A percentile compares a stretch with the other conserved stretches of the same genome.
Conservation (phyloP, 2,113 vertebrate species). For the Martes martes region DNA sequence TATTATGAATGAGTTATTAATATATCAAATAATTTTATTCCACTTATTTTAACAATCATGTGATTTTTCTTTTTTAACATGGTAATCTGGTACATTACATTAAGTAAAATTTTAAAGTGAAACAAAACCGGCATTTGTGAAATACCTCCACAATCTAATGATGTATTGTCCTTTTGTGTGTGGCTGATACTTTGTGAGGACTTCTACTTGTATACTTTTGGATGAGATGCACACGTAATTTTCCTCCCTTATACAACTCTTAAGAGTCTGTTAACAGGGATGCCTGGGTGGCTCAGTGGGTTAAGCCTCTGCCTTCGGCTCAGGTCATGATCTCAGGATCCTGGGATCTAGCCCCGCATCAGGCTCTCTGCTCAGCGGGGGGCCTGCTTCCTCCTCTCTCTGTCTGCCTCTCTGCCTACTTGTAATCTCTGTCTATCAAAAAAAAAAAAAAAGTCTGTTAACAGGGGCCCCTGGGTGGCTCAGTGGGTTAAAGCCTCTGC, state of each 20-base stretch:
- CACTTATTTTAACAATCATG: background rate
- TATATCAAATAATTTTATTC: background rate
- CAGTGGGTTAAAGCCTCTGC: too few relatives aligned
- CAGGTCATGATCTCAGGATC: too few relatives aligned
- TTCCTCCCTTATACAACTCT: background rate
- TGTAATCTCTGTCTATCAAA: too few relatives aligned
- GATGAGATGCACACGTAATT: background rate
- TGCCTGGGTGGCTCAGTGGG: too few relatives aligned
- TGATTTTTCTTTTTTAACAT: background rate
- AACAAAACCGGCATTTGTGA: background rate
- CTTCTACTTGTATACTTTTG: background rate
- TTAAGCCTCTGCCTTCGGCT: too few relatives aligned
- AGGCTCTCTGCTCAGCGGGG: too few relatives aligned
- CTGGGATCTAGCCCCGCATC: too few relatives aligned
- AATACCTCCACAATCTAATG: background rate
- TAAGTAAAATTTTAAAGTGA: background rate
- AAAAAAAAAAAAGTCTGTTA: too few relatives aligned
- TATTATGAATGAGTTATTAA: background rate
- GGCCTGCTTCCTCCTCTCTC: too few relatives aligned
- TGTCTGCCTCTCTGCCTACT: too few relatives aligned
- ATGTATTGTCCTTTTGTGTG: background rate
- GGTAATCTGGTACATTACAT: background rate
- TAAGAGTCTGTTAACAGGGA: background rate
- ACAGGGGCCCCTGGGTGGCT: too few relatives aligned
- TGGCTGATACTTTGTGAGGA: background rate